Conservation (phyloP, 2,888 invertebrate genomes). For the Sisyra nigra region DNA sequence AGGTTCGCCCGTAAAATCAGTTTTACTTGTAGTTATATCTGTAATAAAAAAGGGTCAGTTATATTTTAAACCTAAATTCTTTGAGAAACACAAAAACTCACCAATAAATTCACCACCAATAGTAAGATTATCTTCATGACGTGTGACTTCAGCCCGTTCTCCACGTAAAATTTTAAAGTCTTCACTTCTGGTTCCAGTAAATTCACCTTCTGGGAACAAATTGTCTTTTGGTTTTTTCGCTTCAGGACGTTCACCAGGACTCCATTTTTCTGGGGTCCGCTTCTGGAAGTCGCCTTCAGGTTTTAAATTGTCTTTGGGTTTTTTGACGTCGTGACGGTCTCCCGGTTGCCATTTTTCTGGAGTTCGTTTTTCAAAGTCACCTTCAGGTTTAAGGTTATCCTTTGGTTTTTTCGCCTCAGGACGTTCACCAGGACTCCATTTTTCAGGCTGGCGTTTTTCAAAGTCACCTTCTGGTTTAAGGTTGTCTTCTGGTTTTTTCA, state of each 20-base stretch:
- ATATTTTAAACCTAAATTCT: background rate
- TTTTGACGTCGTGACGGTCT: constrained; percentile 22
- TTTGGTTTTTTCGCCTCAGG: constrained; percentile 30
- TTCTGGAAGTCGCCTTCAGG: constrained; percentile 28
- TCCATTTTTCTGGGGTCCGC: constrained; percentile 18
- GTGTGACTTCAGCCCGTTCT: constrained; percentile 46
- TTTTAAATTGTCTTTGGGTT: constrained; percentile 32
- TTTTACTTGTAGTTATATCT: constrained; percentile 54
- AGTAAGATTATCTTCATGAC: constrained; percentile 46
- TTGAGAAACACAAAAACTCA: constrained; percentile 20
- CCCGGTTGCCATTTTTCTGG: constrained; percentile 25
- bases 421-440: constrained; percentile 26
- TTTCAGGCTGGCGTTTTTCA: constrained; percentile 21
- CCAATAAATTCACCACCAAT: constrained; percentile 49
- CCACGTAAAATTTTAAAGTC: constrained; percentile 42
- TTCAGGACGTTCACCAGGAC: constrained; percentile 25
- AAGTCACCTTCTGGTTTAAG: constrained; percentile 37
- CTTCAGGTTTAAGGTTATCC: constrained; percentile 38
- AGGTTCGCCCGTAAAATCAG: constrained; percentile 51
- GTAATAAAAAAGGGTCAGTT: constrained; percentile 18
- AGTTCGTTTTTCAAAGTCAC: constrained; percentile 28
- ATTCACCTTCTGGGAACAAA: constrained; percentile 28
- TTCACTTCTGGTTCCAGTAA: constrained; percentile 34
- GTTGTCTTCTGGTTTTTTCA: constrained; percentile 36
- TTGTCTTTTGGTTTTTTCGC: constrained; percentile 27